Conservation (phyloP, 2,113 vertebrate species). For the Oryzias celebensis region DNA sequence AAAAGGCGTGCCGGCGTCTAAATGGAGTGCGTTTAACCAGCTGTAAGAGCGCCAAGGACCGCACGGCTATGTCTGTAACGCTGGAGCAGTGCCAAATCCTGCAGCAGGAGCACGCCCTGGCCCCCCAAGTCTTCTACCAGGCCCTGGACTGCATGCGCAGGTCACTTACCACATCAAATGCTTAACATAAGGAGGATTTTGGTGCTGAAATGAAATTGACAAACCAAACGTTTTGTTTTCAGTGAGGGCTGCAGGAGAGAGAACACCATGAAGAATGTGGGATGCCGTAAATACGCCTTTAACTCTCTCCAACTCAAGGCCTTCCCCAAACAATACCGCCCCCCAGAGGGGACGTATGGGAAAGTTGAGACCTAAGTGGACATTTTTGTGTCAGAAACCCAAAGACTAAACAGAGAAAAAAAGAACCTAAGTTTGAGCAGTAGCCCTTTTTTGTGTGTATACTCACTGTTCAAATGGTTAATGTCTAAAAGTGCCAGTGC, state of each 20-base stretch:
- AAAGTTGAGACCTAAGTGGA: conserved; percentile 94
- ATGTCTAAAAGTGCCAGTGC: conserved; percentile 60
- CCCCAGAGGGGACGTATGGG: conserved; percentile 97
- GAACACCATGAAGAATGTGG: conserved; percentile 99
- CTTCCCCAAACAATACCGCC: conserved; percentile 98
- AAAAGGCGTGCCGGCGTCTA: conserved; percentile 89
- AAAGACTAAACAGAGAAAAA: conserved; percentile 33
- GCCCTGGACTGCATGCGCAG: conserved; percentile 99
- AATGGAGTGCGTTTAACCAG: conserved; percentile 97
- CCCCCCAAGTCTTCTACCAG: conserved; percentile 96
- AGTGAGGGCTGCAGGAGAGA: conserved; percentile 99
- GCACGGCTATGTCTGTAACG: conserved; percentile 98
- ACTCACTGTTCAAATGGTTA: conserved; percentile 61
- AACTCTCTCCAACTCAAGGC: conserved; percentile 98
- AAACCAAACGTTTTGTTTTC: conserved; percentile 61
- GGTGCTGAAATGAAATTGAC: conserved; percentile 55
- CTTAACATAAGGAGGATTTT: not conserved
- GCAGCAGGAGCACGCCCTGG: conserved; percentile 94
- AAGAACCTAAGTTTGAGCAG: conserved; percentile 30
- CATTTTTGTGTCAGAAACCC: conserved; percentile 18
- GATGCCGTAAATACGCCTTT: conserved; percentile 99
- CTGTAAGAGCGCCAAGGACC: conserved; percentile 99
- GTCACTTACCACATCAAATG: conserved; percentile 70
- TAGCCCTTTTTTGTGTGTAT: conserved; percentile 56
- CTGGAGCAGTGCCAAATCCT: conserved; percentile 96